These are phyloP conservation scores for Sebastolobus altivelis DNA, from an alignment of 2,797 vertebrate genomes.

Conservation along the genomic window DNA sequence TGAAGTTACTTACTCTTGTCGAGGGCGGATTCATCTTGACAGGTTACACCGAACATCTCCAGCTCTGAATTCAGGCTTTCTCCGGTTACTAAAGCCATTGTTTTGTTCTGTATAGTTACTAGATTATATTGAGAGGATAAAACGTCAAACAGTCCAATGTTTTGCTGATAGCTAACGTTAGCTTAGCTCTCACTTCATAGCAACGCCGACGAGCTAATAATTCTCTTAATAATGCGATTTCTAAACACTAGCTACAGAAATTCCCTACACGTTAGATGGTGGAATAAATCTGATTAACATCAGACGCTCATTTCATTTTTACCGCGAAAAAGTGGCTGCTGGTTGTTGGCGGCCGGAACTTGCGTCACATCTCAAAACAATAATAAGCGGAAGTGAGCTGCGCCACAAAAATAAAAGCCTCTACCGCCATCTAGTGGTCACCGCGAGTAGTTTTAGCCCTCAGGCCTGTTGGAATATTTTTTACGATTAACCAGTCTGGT, in stretches of 20 bases:
- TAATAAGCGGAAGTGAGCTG: conserved; percentile 11
- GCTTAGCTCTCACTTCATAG: conserved; percentile 32
- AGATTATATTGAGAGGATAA: not conserved
- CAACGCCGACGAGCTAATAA: not conserved
- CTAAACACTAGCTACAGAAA: accelerated
- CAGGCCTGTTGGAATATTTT: not conserved
- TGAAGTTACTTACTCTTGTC: conserved; percentile 81
- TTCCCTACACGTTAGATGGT: accelerated
- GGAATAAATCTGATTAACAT: not conserved
- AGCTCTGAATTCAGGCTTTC: conserved; percentile 78
- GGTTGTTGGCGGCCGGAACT: conserved; percentile 68
- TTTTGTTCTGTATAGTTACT: not conserved
- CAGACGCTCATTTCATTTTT: conserved; percentile 69
- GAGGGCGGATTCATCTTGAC: conserved; percentile 74
- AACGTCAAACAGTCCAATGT: not conserved
- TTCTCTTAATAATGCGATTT: accelerated
- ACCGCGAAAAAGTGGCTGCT: conserved; percentile 74
- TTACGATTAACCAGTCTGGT: not conserved
- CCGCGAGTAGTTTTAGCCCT: not conserved
- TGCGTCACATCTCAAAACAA: conserved; percentile 40
- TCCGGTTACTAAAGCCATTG: conserved; percentile 73
- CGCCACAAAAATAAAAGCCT: conserved; percentile 29
- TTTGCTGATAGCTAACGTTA: conserved; percentile 21
- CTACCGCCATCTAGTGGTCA: not conserved
- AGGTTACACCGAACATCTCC: conserved; percentile 77